Percentiles rank a stretch among this genome's conserved stretches.
These are phyloP conservation scores for Oxycera nigricornis DNA, from an alignment of 2,888 invertebrate genomes.

Conservation along the genomic window DNA sequence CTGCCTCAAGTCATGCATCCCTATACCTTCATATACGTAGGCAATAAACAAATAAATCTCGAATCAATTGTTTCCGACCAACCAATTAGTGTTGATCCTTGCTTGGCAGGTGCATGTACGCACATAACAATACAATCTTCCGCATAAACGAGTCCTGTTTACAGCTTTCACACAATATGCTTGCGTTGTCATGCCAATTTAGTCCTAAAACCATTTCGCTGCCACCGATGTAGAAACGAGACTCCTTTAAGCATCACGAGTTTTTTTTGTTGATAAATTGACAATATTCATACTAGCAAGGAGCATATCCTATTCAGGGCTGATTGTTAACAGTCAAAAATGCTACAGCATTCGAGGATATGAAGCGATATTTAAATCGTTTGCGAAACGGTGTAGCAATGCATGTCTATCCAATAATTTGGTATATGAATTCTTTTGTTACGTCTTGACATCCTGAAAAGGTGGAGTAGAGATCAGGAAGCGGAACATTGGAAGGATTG, in stretches of 20 bases:
- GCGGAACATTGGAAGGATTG: background rate
- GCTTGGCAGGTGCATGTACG: conserved; percentile 22
- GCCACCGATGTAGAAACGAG: conserved; percentile 36
- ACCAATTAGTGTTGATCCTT: conserved; percentile 34
- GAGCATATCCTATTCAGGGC: background rate
- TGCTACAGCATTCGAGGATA: background rate
- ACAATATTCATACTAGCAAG: background rate
- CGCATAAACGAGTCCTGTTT: conserved; percentile 31
- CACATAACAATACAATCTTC: conserved; percentile 37
- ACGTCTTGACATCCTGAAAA: background rate
- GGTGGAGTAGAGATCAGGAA: background rate
- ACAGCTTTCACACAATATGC: conserved; percentile 26
- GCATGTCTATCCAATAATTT: background rate
- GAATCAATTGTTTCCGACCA: conserved; percentile 24
- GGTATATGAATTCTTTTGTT: background rate
- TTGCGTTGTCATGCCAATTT: conserved; percentile 24
- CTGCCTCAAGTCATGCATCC: conserved; percentile 25
- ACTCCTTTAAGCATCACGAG: conserved; percentile 30
- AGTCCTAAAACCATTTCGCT: conserved; percentile 37
- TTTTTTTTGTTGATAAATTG: conserved; percentile 39
- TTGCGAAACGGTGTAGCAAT: background rate
- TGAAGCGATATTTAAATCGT: background rate
- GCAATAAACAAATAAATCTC: conserved; percentile 2
- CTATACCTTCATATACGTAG: too few species aligned
- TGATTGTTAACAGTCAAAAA: background rate